A percentile compares a stretch with the other conserved stretches of the same genome.
Evolutionary conservation across 2,888 invertebrate genomes (phyloP).

Genomic region (Dolomedes plantarius): DNA sequence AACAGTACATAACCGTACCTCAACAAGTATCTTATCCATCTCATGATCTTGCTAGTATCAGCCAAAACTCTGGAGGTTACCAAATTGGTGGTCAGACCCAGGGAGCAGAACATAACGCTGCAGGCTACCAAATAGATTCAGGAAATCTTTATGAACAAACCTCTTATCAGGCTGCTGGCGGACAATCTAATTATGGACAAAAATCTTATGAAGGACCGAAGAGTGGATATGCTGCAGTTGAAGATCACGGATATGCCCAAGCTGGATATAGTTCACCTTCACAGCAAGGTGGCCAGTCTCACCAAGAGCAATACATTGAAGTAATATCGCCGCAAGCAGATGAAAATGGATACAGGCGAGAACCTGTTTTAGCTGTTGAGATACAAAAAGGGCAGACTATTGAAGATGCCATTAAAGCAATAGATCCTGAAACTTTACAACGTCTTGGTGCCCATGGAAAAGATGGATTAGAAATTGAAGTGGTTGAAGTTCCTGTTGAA

Average conservation of each 20-base stretch:
- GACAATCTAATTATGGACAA: not conserved
- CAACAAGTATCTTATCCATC: slow-evolving; percentile 3
- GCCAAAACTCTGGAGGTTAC: slow-evolving; percentile 25
- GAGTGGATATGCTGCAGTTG: not conserved
- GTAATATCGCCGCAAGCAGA: slow-evolving; percentile 36
- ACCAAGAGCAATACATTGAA: slow-evolving; percentile 45
- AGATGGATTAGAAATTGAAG: slow-evolving; percentile 67
- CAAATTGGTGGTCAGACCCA: slow-evolving; percentile 22
- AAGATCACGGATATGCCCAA: not conserved
- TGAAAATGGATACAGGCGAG: slow-evolving; percentile 47
- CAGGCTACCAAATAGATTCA: slow-evolving; percentile 24
- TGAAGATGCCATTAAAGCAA: slow-evolving; percentile 61
- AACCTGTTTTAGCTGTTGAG: slow-evolving; percentile 61
- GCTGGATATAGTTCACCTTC: not conserved
- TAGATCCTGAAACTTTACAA: slow-evolving; percentile 51
- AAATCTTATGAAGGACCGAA: not conserved
- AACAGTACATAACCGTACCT: not conserved
- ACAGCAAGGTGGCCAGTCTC: not conserved
- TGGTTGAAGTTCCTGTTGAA: slow-evolving; percentile 56
- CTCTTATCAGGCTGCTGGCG: not conserved
- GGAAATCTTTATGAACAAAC: slow-evolving; percentile 1
- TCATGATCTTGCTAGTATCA: slow-evolving; percentile 10
- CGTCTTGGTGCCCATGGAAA: slow-evolving; percentile 54
- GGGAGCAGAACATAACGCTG: slow-evolving; percentile 3
- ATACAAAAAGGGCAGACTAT: slow-evolving; percentile 58